Conservation (phyloP, 2,888 invertebrate genomes). For the Lampropteryx suffumata region DNA sequence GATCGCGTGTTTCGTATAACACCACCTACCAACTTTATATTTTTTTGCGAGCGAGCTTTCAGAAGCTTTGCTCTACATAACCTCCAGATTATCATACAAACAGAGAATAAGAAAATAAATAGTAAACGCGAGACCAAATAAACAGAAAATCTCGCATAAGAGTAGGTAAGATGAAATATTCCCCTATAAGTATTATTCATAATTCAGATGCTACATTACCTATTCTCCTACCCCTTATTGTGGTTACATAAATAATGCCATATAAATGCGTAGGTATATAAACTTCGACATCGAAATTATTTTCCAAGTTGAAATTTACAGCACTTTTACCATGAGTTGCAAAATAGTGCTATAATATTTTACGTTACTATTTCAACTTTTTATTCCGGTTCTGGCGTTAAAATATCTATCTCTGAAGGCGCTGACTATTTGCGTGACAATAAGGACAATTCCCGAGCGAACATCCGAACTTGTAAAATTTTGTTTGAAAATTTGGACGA, state of each 20-base stretch:
- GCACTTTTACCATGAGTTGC: conserved; percentile 36
- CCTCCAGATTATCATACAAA: not conserved
- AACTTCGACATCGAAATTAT: conserved; percentile 32
- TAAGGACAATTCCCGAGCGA: conserved; percentile 54
- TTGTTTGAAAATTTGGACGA: conserved; percentile 51
- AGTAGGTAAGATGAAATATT: not conserved
- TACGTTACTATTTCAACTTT: conserved; percentile 45
- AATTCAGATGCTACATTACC: too few relatives aligned
- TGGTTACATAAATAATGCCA: conserved; percentile 27
- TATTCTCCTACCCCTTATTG: conserved; percentile 9
- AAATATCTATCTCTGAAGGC: conserved; percentile 41
- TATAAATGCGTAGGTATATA: conserved; percentile 42
- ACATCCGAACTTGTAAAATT: conserved; percentile 48
- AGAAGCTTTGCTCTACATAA: not conserved
- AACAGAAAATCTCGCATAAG: not conserved
- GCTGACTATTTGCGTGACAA: conserved; percentile 52
- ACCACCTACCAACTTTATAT: too few relatives aligned
- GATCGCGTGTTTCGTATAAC: too few relatives aligned
- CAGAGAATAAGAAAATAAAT: not conserved
- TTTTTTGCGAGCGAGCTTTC: not conserved
- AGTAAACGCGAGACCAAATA: not conserved
- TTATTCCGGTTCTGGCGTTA: conserved; percentile 45
- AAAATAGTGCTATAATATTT: conserved; percentile 21
- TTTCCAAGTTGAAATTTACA: conserved; percentile 38
- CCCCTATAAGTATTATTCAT: too few relatives aligned